Percentiles rank a stretch among this genome's conserved stretches.
Evolutionary conservation across 2,797 vertebrate species (phyloP).

Genomic region (Percopsis omiscomaycus): DNA sequence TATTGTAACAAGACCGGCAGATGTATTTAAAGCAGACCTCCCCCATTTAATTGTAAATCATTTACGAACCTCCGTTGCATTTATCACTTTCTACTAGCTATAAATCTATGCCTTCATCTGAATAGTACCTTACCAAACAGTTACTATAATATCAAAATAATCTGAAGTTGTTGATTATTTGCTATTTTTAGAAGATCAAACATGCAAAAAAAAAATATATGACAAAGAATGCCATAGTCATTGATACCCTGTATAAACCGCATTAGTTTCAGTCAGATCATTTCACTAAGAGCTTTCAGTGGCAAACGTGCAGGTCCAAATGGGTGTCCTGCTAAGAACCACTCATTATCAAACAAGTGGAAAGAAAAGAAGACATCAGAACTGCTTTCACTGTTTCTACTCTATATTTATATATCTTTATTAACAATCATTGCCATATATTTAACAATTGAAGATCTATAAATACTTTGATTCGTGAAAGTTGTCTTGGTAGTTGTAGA

Average conservation of each 20-base stretch:
- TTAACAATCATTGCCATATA: constrained; percentile 81
- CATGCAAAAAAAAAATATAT: constrained; percentile 75
- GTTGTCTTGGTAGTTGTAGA: constrained; percentile 71
- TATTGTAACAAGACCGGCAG: constrained; percentile 71
- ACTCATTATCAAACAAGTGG: constrained; percentile 44
- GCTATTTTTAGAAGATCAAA: constrained; percentile 61
- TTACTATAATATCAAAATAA: constrained; percentile 79
- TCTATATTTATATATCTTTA: constrained; percentile 79
- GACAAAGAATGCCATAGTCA: constrained; percentile 79
- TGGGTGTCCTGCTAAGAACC: constrained; percentile 58
- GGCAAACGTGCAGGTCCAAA: constrained; percentile 71
- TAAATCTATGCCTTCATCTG: constrained; percentile 65
- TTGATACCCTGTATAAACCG: constrained; percentile 95
- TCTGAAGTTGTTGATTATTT: constrained; percentile 86
- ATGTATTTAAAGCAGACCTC: neutral
- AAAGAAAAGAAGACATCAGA: constrained; percentile 69
- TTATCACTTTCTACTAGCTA: constrained; percentile 66
- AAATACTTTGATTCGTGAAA: constrained; percentile 81
- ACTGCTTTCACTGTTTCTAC: constrained; percentile 72
- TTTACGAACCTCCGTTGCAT: constrained; percentile 25
- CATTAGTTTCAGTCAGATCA: constrained; percentile 70
- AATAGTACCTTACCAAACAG: constrained; percentile 83
- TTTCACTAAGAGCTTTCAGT: constrained; percentile 79
- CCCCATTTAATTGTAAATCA: constrained; percentile 32
- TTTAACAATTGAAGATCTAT: constrained; percentile 81